Base-by-base conservation (phyloP, 2,797 vertebrate genomes). In the Hephaestus fuliginosus region DNA sequence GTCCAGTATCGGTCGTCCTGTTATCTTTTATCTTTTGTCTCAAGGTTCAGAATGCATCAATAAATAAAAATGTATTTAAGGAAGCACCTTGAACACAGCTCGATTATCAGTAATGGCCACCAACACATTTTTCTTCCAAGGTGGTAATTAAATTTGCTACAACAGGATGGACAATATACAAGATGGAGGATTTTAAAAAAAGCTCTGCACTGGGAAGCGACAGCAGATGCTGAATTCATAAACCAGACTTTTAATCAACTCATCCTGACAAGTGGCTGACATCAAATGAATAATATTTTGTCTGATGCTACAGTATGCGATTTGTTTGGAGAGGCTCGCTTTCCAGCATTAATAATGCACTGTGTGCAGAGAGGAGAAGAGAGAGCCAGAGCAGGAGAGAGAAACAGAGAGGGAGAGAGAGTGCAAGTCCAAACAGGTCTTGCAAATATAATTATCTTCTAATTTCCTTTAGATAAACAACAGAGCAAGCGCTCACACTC, bases 181-280 rank as follows among this genome's bases (percentile, higher is more conserved):
- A 76, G 81, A 84, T 82, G 72, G 61, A 51, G 71, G 74, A 49
- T 70, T 77, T 67, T 62, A 44, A 62, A 74, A 76, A 22, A 61
- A 69, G 22, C 9, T 33, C 25, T 51, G 70, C 64, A 52, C 28
- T 43, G 53, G 2, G 60, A 82, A 85, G 76, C 68, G 57, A 82
- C 70, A 79, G 78, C 89, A 91, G 87, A 88, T 92, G 86, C 80
- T 78, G 73, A 77, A 86, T 86, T 84, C 70, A 87, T 85, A 88
- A 92, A 84, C 64, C 74, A 78, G 79, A 86, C 64, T 88, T 92
- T 88, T 89, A 88, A 93, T 90, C 79, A 83, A 93, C 94, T 93
- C 86, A 89, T 88, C 81, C 83, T 88, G 87, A 92, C 85, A 86
- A 92, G 84, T 82, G 90, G 82, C 82, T 86, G 85, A 87, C 83